Conservation (phyloP, 2,113 vertebrate species). For the Nematolebias whitei region DNA sequence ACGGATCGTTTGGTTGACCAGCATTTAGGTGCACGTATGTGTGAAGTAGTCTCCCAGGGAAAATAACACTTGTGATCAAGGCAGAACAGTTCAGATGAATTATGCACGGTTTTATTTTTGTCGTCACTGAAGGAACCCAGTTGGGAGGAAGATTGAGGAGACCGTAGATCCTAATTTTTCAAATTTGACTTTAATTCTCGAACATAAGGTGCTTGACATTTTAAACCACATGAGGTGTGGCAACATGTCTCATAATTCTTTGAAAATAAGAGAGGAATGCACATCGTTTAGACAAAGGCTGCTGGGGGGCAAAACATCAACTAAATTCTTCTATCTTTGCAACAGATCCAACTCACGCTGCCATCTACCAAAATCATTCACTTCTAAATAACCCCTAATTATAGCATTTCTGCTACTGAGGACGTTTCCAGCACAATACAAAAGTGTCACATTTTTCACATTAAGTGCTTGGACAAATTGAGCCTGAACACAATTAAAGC, state of each 20-base stretch:
- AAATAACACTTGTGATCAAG: slow-evolving; percentile 62
- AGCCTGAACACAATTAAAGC: slow-evolving; percentile 76
- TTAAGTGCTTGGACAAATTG: slow-evolving; percentile 64
- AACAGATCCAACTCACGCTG: no score
- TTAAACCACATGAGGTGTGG: slow-evolving; percentile 37
- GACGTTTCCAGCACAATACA: slow-evolving; percentile 37
- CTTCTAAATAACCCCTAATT: slow-evolving; percentile 17
- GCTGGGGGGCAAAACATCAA: slow-evolving; percentile 58
- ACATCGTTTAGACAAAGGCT: slow-evolving; percentile 60
- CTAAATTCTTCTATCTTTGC: slow-evolving; percentile 1
- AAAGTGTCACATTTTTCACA: slow-evolving; percentile 52
- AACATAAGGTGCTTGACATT: slow-evolving; percentile 36
- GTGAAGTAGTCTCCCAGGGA: slow-evolving; percentile 53
- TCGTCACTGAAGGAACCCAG: slow-evolving; percentile 41
- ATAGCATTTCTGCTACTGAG: slow-evolving; percentile 19
- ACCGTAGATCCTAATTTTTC: slow-evolving; percentile 28
- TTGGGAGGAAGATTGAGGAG: slow-evolving; percentile 33
- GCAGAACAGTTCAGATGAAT: slow-evolving; percentile 50
- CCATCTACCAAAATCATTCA: slow-evolving; percentile 10
- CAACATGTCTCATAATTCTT: slow-evolving; percentile 35
- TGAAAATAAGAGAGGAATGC: slow-evolving; percentile 32
- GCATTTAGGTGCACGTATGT: slow-evolving; percentile 9
- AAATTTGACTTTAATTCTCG: slow-evolving; percentile 34
- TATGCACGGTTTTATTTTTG: slow-evolving; percentile 62
- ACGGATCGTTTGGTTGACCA: slow-evolving; percentile 49